Evolutionary conservation across 2,888 invertebrate genomes (phyloP).

Genomic region (Anthophora plumipes): DNA sequence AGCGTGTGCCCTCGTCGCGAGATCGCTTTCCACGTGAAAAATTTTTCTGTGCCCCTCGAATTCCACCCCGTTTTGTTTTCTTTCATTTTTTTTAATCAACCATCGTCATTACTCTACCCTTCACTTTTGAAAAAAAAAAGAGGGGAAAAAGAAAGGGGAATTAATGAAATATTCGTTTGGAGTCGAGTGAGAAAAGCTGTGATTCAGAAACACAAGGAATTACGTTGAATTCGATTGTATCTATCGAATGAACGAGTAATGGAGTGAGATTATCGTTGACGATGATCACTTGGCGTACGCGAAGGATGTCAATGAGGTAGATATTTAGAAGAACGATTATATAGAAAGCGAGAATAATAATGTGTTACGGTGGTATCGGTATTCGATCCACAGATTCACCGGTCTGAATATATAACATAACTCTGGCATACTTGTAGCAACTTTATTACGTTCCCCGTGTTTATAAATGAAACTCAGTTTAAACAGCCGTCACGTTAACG

Average conservation of each 20-base stretch:
- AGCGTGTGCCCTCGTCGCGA: slow-evolving; percentile 33
- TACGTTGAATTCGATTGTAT: slow-evolving; percentile 18
- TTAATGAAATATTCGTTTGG: slow-evolving; percentile 44
- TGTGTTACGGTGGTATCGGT: background rate
- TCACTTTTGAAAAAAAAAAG: slow-evolving; percentile 12
- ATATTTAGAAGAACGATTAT: too few species aligned
- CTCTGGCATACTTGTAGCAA: background rate
- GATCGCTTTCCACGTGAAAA: slow-evolving; percentile 32
- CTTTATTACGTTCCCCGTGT: background rate
- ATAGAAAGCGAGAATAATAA: too few species aligned
- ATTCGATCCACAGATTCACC: background rate
- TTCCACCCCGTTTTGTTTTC: background rate
- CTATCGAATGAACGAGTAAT: slow-evolving; percentile 4
- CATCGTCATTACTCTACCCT: background rate
- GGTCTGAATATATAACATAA: background rate
- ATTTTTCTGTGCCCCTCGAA: slow-evolving; percentile 30
- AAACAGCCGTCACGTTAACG: slow-evolving; percentile 10
- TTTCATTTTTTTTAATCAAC: background rate
- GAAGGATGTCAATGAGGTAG: too few species aligned
- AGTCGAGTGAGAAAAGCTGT: slow-evolving; percentile 12
- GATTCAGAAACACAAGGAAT: slow-evolving; percentile 18
- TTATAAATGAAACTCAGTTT: background rate
- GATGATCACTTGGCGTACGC: background rate
- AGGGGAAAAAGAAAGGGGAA: slow-evolving; percentile 10
- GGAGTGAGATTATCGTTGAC: slow-evolving; percentile 22